Conservation (phyloP, 2,888 invertebrate genomes). For the Perizoma flavofasciatum region DNA sequence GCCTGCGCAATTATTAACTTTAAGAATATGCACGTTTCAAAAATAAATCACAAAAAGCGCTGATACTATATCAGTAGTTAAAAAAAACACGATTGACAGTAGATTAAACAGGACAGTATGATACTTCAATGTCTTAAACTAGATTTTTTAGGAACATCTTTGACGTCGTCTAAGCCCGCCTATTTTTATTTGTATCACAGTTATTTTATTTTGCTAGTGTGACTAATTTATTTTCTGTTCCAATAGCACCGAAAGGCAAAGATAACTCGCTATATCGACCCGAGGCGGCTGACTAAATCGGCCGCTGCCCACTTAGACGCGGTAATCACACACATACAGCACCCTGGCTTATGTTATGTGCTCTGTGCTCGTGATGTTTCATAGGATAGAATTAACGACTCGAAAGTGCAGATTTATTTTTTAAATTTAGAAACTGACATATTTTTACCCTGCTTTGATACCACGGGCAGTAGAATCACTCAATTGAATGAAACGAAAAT, state of each 20-base stretch:
- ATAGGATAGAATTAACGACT: constrained; percentile 15
- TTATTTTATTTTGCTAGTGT: constrained; percentile 34
- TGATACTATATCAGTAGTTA: too few species aligned
- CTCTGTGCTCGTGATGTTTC: constrained; percentile 44
- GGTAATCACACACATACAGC: constrained; percentile 66
- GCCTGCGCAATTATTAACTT: constrained; percentile 45
- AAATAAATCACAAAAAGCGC: not conserved
- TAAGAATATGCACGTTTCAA: constrained; percentile 37
- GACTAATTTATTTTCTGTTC: constrained; percentile 52
- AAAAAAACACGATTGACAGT: too few species aligned
- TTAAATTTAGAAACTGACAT: too few species aligned
- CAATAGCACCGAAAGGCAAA: constrained; percentile 79
- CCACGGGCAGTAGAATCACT: too few species aligned
- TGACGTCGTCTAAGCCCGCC: constrained; percentile 10
- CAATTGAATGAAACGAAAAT: too few species aligned
- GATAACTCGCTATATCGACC: constrained; percentile 79
- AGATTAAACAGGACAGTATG: too few species aligned
- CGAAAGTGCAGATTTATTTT: constrained; percentile 7
- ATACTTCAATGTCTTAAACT: too few species aligned
- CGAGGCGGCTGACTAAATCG: constrained; percentile 75
- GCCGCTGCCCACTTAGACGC: constrained; percentile 73
- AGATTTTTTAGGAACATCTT: not conserved
- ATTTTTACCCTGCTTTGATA: too few species aligned
- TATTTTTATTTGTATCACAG: constrained; percentile 21
- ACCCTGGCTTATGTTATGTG: constrained; percentile 62